Percentiles rank a stretch among this genome's conserved stretches.
phyloP scores from a whole-genome alignment of 2,888 invertebrate species.

The Hirtodrosophila alboralis region DNA sequence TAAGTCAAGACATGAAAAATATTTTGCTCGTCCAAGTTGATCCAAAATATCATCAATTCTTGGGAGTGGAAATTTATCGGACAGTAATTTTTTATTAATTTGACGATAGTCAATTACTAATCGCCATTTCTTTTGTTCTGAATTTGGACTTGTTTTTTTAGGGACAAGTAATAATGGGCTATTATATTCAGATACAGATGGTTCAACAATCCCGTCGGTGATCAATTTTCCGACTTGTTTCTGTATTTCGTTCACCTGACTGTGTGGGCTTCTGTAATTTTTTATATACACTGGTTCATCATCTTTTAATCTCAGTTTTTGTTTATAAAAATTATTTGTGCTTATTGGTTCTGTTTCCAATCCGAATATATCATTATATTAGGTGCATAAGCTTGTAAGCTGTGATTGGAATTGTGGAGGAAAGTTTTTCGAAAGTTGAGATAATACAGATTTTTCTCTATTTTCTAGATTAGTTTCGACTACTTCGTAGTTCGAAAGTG shows the following conservation, averaged over 20 bases:
- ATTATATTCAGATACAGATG: conserved; percentile 9
- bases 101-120: conserved; percentile 8
- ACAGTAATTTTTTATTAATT: conserved; percentile 5
- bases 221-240: conserved; percentile 11
- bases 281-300: conserved; percentile 8
- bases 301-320: conserved; percentile 7
- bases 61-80: conserved; percentile 3
- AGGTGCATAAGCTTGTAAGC: conserved; percentile 20
- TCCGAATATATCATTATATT: conserved; percentile 18
- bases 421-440: conserved; percentile 8
- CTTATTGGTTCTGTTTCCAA: conserved; percentile 14
- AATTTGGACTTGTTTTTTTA: neutral
- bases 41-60: conserved; percentile 7
- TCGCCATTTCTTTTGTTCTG: conserved; percentile 4
- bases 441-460: conserved; percentile 7
- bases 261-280: conserved; percentile 9
- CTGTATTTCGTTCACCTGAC: conserved; percentile 6
- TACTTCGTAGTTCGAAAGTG: neutral
- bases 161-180: conserved; percentile 8
- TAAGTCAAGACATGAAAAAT: conserved; percentile 13
- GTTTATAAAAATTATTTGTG: conserved; percentile 1
- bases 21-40: conserved; percentile 2
- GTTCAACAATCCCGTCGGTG: conserved; percentile 9
- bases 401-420: conserved; percentile 8
- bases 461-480: neutral